Evolutionary conservation across 2,888 invertebrate species (phyloP).

Genomic region (Latheticus oryzae): DNA sequence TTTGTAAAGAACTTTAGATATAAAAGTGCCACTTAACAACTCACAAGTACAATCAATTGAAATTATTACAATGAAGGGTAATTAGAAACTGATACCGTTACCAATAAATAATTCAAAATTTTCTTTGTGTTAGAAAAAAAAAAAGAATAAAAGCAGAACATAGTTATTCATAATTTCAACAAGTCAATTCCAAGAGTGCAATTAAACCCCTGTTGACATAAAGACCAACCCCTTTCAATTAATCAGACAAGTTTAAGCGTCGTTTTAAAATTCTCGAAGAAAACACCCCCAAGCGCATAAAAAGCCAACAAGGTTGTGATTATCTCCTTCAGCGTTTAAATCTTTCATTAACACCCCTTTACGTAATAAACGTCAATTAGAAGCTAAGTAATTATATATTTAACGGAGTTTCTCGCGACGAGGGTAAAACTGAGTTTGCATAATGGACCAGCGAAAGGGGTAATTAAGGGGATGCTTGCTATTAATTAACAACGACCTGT

Average conservation of each 20-base stretch:
- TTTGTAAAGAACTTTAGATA: slow-evolving; percentile 25
- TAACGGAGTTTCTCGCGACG: slow-evolving; percentile 55
- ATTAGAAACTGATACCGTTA: slow-evolving; percentile 26
- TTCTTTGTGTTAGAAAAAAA: slow-evolving; percentile 3
- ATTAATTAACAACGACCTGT: slow-evolving; percentile 66
- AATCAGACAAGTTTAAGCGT: slow-evolving; percentile 55
- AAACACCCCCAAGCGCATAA: slow-evolving; percentile 59
- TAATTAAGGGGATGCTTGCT: slow-evolving; percentile 66
- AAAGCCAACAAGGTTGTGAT: slow-evolving; percentile 53
- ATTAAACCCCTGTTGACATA: slow-evolving; percentile 58
- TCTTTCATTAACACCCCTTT: slow-evolving; percentile 65
- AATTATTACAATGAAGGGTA: slow-evolving; percentile 24
- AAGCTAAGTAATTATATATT: slow-evolving; percentile 65
- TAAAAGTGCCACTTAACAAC: slow-evolving; percentile 32
- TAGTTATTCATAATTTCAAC: slow-evolving; percentile 21
- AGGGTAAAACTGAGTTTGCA: slow-evolving; percentile 60
- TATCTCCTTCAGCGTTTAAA: slow-evolving; percentile 60
- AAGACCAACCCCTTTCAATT: slow-evolving; percentile 61
- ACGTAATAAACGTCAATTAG: slow-evolving; percentile 66
- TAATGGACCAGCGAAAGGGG: slow-evolving; percentile 66
- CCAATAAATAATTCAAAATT: slow-evolving; percentile 18
- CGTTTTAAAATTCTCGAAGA: slow-evolving; percentile 57
- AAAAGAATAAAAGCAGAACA: neutral
- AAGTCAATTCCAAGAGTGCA: slow-evolving; percentile 42
- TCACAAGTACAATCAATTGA: slow-evolving; percentile 13